A percentile compares a stretch with the other conserved stretches of the same genome.
These are phyloP conservation scores for Neodiprion lecontei DNA, from an alignment of 1,140 invertebrate species.

Conservation along the genomic window DNA sequence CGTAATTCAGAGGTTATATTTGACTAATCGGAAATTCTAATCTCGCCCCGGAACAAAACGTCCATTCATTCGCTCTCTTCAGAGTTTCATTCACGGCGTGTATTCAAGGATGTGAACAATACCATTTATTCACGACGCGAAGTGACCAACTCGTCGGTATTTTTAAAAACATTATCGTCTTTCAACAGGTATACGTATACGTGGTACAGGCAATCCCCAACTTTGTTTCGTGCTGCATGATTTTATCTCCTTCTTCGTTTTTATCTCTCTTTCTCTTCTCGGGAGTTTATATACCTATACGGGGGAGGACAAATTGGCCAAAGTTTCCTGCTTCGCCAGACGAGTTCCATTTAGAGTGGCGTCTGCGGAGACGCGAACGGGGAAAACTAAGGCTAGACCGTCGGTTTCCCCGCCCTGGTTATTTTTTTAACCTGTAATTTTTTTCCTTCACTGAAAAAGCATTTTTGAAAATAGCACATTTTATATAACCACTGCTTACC, in stretches of 20 bases:
- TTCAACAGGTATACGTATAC: no score
- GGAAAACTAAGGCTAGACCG: not conserved
- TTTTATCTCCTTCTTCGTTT: no score
- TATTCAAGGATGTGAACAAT: slow-evolving; percentile 2
- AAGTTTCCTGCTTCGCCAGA: slow-evolving; percentile 1
- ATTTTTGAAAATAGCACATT: slow-evolving; percentile 51
- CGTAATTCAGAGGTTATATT: no score
- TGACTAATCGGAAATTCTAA: not conserved
- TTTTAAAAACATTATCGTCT: no score
- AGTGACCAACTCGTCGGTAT: not conserved
- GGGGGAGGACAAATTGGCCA: not conserved
- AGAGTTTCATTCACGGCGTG: not conserved
- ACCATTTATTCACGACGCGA: not conserved
- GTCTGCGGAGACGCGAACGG: not conserved
- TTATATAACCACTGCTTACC: slow-evolving; percentile 21
- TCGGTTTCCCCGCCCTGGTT: not conserved
- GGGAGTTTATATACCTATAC: no score
- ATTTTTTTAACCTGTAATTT: slow-evolving; percentile 51
- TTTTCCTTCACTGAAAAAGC: slow-evolving; percentile 44
- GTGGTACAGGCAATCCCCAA: no score
- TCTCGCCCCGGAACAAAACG: not conserved
- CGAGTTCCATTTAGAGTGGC: slow-evolving; percentile 7
- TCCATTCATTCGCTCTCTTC: not conserved
- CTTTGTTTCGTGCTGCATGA: no score
- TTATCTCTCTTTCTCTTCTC: no score